Conservation (phyloP, 2,888 invertebrate species). For the Parnassius mnemosyne region DNA sequence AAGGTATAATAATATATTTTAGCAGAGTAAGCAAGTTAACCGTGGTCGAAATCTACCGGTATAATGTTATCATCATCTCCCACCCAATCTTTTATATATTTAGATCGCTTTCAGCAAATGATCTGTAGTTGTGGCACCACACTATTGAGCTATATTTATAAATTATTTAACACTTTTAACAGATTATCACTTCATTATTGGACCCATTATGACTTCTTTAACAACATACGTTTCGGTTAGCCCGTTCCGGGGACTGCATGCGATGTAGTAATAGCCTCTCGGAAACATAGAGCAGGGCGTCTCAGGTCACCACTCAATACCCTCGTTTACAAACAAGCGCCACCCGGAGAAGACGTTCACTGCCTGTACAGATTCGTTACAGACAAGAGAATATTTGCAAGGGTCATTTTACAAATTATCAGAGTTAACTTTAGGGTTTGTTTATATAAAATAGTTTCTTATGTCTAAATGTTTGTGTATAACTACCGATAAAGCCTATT, state of each 20-base stretch:
- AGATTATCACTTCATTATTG: conserved; percentile 94
- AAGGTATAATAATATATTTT: too few species aligned
- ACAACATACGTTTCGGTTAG: conserved; percentile 92
- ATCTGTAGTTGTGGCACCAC: too few species aligned
- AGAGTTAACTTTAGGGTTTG: conserved; percentile 89
- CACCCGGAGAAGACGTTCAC: conserved; percentile 86
- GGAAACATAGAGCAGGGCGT: conserved; percentile 88
- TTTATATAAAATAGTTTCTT: conserved; percentile 14
- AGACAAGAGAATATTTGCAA: conserved; percentile 88
- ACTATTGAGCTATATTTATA: too few species aligned
- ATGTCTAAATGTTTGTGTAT: too few species aligned
- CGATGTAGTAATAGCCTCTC: conserved; percentile 93
- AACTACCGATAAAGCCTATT: too few species aligned
- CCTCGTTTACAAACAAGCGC: conserved; percentile 90
- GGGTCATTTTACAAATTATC: conserved; percentile 88
- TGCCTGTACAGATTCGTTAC: conserved; percentile 92
- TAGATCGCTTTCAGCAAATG: too few species aligned
- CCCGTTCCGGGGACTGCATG: conserved; percentile 90
- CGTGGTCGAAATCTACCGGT: too few species aligned
- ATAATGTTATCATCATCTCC: too few species aligned
- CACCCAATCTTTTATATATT: too few species aligned
- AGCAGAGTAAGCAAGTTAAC: too few species aligned
- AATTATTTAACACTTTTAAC: conserved; percentile 26
- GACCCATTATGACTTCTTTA: conserved; percentile 97
- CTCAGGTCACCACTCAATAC: conserved; percentile 92